Evolutionary conservation across 2,797 vertebrate species (phyloP), one percentile per base, ranked within the genome.

Genomic region (Sus cebifrons): DNA sequence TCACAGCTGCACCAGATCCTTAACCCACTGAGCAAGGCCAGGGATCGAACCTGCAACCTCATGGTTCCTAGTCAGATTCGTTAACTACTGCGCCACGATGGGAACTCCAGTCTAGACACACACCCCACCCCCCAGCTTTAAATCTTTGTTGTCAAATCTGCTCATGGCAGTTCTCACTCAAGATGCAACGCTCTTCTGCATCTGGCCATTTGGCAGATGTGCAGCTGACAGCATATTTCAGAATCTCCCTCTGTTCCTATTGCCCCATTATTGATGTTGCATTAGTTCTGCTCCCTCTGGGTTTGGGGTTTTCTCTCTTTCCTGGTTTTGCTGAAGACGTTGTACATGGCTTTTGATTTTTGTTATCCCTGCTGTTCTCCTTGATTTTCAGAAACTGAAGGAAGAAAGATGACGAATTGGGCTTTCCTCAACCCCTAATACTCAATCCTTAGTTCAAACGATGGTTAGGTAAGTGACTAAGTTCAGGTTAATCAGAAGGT

Each of bases 171-270:
- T 92, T 94, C 71, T 77, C 25, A 68, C 18, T 49, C 56, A 25
- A 87, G 77, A 54, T 8, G 67, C 81, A 92, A 44, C 25, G 12
- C 6, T 74, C n/a, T 70, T 32, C 56, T 32, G 54, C 16, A 9
- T 87, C 90, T 86, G 92, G 62, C 56, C 77, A 93, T 49, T 17
- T 40, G 29, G 25, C 8, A 12, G 21, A 27, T 74, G 64, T 49
- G 52, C 67, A 77, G 32, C 29, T 73, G 52, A 27, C 54, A 29
- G 40, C 12, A 49, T 3, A 62, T 97, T 96, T 95, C 95, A 65
- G 88, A 96, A 95, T 32, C 16, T 82, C 13, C 15, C 77, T 96
- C 93, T 87, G 96, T 96, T 95, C 91, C 95, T 90, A 40, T 96
- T 97, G 58, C 90, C 49, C 20, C 81, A 74, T 5, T 16, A 25